phyloP scores from a whole-genome alignment of 1,140 invertebrate species.

The Achroia grisella region DNA sequence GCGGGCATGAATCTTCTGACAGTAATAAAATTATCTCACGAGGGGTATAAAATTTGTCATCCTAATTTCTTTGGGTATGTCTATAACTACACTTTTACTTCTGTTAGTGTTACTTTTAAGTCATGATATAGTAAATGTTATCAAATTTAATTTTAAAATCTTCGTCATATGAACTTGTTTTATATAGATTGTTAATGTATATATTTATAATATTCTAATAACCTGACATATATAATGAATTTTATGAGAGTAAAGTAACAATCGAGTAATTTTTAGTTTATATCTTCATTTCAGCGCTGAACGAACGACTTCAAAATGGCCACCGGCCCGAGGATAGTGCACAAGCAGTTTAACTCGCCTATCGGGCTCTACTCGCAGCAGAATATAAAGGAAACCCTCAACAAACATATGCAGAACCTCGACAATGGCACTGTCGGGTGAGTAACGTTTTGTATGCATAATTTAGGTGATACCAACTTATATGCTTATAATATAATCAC shows the following conservation, averaged over 20 bases:
- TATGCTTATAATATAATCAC: no score
- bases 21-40: slow-evolving; percentile 63
- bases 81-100: no score
- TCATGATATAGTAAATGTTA: no score
- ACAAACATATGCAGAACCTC: slow-evolving; percentile 84
- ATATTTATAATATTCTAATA: no score
- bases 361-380: slow-evolving; percentile 89
- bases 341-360: slow-evolving; percentile 93
- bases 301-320: slow-evolving; percentile 75
- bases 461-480: no score
- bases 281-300: slow-evolving; percentile 50
- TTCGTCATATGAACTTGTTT: no score
- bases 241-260: no score
- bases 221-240: no score
- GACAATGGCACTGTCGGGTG: slow-evolving; percentile 86
- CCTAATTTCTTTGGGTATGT: slow-evolving; percentile 29
- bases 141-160: no score
- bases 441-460: slow-evolving; percentile 57
- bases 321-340: slow-evolving; percentile 78
- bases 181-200: no score
- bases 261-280: not conserved
- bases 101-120: no score
- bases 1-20: slow-evolving; percentile 46
- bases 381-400: slow-evolving; percentile 86
- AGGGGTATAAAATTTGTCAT: slow-evolving; percentile 56